Percentiles rank a stretch among this genome's conserved stretches.
Evolutionary conservation across 2,888 invertebrate species (phyloP).

Genomic region (Hipparchia semele): DNA sequence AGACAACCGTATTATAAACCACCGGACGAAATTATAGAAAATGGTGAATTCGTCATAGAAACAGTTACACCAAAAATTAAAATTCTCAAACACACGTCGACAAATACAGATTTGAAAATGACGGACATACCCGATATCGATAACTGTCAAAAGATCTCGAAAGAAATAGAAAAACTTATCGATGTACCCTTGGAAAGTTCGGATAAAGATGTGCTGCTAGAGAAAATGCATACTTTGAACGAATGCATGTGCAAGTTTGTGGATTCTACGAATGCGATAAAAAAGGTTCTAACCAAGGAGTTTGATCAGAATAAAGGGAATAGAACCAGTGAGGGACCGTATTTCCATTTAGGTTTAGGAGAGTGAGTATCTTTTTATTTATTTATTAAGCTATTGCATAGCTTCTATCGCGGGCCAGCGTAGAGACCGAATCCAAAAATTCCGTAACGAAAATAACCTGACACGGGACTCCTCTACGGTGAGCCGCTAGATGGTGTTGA

Average conservation of each 20-base stretch:
- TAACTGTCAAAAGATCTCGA: slow-evolving; percentile 54
- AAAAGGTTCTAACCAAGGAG: slow-evolving; percentile 64
- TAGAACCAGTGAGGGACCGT: slow-evolving; percentile 49
- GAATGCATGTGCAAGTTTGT: slow-evolving; percentile 74
- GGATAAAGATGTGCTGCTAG: slow-evolving; percentile 55
- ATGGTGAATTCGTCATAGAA: slow-evolving; percentile 69
- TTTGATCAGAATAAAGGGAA: slow-evolving; percentile 54
- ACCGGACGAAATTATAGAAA: slow-evolving; percentile 56
- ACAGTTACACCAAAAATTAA: slow-evolving; percentile 67
- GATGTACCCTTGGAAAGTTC: slow-evolving; percentile 48
- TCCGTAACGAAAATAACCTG: no score
- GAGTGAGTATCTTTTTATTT: slow-evolving; percentile 58
- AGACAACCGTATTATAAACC: slow-evolving; percentile 64
- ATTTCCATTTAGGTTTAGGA: slow-evolving; percentile 63
- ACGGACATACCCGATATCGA: slow-evolving; percentile 56
- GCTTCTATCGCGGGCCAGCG: no score
- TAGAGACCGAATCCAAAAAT: no score
- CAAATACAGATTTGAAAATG: slow-evolving; percentile 64
- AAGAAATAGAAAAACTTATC: slow-evolving; percentile 59
- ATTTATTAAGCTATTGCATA: background rate
- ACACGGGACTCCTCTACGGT: no score
- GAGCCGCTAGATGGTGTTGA: no score
- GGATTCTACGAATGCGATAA: slow-evolving; percentile 67
- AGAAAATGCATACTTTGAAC: slow-evolving; percentile 68
- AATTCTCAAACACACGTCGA: slow-evolving; percentile 62